Conservation (phyloP, 2,888 invertebrate genomes). For the Drosophila vallismaia region DNA sequence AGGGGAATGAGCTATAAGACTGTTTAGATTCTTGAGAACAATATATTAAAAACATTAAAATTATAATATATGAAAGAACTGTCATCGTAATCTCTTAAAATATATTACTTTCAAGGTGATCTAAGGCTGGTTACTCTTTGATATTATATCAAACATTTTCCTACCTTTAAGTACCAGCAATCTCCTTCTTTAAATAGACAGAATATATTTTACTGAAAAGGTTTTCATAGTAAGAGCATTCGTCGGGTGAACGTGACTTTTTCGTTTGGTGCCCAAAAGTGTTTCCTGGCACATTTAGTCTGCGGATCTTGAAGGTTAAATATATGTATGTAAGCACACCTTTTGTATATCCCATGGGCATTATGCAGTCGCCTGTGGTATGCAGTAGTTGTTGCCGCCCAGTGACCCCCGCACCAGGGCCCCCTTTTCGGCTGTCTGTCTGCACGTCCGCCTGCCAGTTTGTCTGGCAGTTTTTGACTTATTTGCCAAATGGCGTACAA, state of each 20-base stretch:
- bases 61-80: too few relatives aligned
- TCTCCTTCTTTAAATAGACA: too few relatives aligned
- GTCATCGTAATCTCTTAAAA: too few relatives aligned
- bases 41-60: too few relatives aligned
- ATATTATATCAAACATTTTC: too few relatives aligned
- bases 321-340: slow-evolving; percentile 70
- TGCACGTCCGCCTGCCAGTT: slow-evolving; percentile 44
- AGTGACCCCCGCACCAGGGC: slow-evolving; percentile 4
- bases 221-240: slow-evolving; percentile 47
- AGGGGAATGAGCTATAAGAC: background rate
- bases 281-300: slow-evolving; percentile 72
- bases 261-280: slow-evolving; percentile 37
- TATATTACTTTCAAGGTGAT: too few relatives aligned
- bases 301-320: slow-evolving; percentile 75
- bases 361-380: slow-evolving; percentile 46
- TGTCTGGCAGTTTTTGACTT: slow-evolving; percentile 70
- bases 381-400: slow-evolving; percentile 8
- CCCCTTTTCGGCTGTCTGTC: slow-evolving; percentile 12
- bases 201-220: background rate
- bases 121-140: too few relatives aligned
- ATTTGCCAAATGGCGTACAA: slow-evolving; percentile 80
- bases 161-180: too few relatives aligned
- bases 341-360: slow-evolving; percentile 56
- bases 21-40: too few relatives aligned
- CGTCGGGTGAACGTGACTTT: slow-evolving; percentile 23